Base-by-base conservation (phyloP, 30 jellyfish, hydroid and myxozoan species). In the Euphysa ruthae region DNA sequence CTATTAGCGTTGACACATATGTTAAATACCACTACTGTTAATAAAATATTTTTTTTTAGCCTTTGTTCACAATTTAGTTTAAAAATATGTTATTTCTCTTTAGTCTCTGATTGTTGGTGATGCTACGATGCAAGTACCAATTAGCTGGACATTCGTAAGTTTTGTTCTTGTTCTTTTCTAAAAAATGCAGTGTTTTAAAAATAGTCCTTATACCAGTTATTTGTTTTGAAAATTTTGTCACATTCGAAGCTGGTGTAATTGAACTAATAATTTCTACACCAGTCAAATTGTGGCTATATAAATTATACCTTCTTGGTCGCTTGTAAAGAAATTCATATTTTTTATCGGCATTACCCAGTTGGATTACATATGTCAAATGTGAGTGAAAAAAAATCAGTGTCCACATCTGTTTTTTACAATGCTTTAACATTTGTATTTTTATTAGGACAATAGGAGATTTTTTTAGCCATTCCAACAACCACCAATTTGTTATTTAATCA, bases 91-190 rank as follows among this genome's bases (percentile, higher is more conserved):
- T 22, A 30, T 27, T 25, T 63, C 55, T 74, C 60, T 71, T 29
- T 31, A 87, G 97, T 86, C 93, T 46, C 77, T 87, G 4, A 63
- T 87, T 8, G 93, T 87, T 73, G 97, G 97, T 19, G 97, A 87
- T 74, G 69, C 83, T 12, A 49, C 94, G 27, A 78, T 87, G 23
- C 97, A 87, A 69, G 83, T 87, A 28, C 97, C 97, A 22, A 87
- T 87, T 55, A 78, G 81, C 43, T 87, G 97, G 97, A 60, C 57
- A 28, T 28, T 86, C 71, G 96, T 86, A 73, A n/a, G n/a, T n/a
- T n/a, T n/a, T n/a, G n/a, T n/a, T n/a, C n/a, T n/a, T n/a, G n/a
- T n/a, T n/a, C n/a, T n/a, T n/a, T n/a, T n/a, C n/a, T n/a, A n/a
- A n/a, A n/a, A n/a, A n/a, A n/a, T n/a, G n/a, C n/a, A n/a, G n/a